A percentile compares a stretch with the other conserved stretches of the same genome.
These are phyloP conservation scores for Drosophila robusta DNA, from an alignment of 2,888 invertebrate genomes.

Conservation along the genomic window DNA sequence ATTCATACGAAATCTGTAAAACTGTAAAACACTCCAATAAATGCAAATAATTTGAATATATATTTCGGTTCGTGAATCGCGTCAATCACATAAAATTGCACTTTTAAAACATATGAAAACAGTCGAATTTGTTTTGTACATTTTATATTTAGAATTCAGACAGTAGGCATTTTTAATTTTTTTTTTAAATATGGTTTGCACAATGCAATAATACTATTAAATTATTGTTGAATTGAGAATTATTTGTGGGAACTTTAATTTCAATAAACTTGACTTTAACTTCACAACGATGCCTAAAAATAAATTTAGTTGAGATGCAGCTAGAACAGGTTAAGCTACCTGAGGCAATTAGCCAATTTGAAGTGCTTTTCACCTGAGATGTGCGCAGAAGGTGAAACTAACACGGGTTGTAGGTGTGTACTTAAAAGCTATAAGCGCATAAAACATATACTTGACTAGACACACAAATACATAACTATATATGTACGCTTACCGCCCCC, in stretches of 20 bases:
- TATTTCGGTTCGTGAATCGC: too few relatives aligned
- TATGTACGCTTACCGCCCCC: not conserved
- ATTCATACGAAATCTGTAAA: too few relatives aligned
- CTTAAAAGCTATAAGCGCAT: conserved; percentile 1
- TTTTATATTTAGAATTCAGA: too few relatives aligned
- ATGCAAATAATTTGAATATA: too few relatives aligned
- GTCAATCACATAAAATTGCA: too few relatives aligned
- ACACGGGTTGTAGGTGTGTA: conserved; percentile 7
- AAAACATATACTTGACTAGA: conserved; percentile 4
- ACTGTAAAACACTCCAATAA: not conserved
- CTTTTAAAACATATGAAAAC: too few relatives aligned
- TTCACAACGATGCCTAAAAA: not conserved
- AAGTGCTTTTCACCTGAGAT: conserved; percentile 34
- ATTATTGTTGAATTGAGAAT: too few relatives aligned
- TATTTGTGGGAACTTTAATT: not conserved
- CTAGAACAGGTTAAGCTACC: not conserved
- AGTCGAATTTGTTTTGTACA: too few relatives aligned
- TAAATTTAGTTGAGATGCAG: not conserved
- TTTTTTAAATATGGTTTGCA: too few relatives aligned
- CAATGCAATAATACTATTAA: too few relatives aligned
- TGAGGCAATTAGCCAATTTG: conserved; percentile 41
- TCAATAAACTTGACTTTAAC: not conserved
- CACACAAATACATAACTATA: conserved; percentile 1
- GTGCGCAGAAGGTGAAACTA: conserved; percentile 22
- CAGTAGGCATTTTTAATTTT: too few relatives aligned